phyloP scores from a whole-genome alignment of 2,797 vertebrate species.

The Enteromius mattozi region DNA sequence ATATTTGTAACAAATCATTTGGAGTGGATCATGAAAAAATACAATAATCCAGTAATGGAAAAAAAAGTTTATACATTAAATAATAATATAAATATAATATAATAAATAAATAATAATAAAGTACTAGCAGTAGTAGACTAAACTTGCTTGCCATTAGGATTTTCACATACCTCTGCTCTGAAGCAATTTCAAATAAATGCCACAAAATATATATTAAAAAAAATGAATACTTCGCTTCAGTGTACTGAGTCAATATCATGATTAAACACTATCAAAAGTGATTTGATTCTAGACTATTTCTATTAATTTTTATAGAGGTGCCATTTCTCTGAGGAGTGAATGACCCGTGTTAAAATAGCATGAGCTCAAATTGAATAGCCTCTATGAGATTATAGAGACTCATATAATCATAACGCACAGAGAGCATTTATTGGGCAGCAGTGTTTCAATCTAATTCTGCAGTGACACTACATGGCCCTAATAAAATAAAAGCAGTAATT shows the following conservation, averaged over 20 bases:
- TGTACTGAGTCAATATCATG: not conserved
- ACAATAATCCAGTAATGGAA: not conserved
- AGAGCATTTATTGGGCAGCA: conserved; percentile 7
- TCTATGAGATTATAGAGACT: not conserved
- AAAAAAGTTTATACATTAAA: not conserved
- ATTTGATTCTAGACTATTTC: conserved; percentile 17
- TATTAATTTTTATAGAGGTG: not conserved
- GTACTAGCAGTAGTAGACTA: not conserved
- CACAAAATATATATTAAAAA: no score
- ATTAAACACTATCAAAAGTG: conserved; percentile 6
- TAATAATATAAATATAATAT: not conserved
- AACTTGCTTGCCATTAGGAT: not conserved
- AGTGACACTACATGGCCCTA: conserved; percentile 6
- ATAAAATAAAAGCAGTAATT: conserved; percentile 30
- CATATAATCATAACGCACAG: not conserved
- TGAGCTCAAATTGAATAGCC: not conserved
- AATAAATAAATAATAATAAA: not conserved
- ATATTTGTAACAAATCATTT: not conserved
- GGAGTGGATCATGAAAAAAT: not conserved
- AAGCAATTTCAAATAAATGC: not conserved
- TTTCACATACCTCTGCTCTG: not conserved
- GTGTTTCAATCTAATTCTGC: not conserved
- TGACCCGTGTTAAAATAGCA: conserved; percentile 14
- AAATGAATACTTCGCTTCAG: no score
- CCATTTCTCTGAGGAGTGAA: not conserved